Conservation (phyloP, 2,797 vertebrate genomes). For the Premnoplex brunnescens region DNA sequence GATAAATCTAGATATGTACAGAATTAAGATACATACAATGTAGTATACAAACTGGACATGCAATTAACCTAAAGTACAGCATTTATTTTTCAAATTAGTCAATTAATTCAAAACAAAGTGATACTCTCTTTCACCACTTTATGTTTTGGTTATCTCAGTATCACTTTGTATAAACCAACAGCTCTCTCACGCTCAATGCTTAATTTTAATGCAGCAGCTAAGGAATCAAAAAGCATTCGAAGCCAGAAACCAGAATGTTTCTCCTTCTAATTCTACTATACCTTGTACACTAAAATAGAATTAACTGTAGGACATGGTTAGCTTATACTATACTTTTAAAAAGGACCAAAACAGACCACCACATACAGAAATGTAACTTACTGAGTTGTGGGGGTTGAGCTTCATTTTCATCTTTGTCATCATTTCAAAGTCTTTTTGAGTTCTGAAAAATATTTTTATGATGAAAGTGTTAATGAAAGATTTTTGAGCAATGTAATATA, state of each 20-base stretch:
- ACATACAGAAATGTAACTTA: constrained; percentile 72
- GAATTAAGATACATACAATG: background rate
- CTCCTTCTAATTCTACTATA: background rate
- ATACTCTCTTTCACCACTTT: background rate
- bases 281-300: background rate
- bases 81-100: background rate
- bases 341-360: background rate
- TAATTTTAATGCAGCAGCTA: background rate
- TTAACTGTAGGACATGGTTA: background rate
- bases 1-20: background rate
- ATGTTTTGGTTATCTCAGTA: background rate
- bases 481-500: background rate
- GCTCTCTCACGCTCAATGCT: background rate
- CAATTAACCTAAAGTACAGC: background rate
- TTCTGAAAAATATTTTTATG: constrained; percentile 78
- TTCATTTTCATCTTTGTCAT: constrained; percentile 91
- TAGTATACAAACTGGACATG: background rate
- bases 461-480: background rate
- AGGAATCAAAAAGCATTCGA: background rate
- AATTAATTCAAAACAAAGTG: background rate
- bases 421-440: constrained; percentile 90
- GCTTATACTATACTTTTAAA: background rate
- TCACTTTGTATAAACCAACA: background rate
- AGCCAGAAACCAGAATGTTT: background rate
- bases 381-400: constrained; percentile 86